A percentile compares a stretch with the other conserved stretches of the same genome.
Evolutionary conservation across 2,888 invertebrate genomes (phyloP).

Genomic region (Lasius fuliginosus): DNA sequence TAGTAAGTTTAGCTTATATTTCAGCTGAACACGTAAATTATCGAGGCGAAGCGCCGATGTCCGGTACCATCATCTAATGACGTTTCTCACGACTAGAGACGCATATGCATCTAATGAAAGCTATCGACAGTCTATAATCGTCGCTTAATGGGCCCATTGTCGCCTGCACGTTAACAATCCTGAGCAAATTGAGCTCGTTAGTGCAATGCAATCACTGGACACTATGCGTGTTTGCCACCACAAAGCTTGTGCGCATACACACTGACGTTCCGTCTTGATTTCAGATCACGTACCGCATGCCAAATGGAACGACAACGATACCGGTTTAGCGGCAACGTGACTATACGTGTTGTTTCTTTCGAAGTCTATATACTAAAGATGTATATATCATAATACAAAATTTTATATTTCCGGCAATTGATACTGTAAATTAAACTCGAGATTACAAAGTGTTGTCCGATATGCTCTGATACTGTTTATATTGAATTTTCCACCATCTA

Average conservation of each 20-base stretch:
- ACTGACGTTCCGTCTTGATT: constrained; percentile 21
- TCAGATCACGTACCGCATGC: constrained; percentile 35
- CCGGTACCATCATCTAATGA: constrained; percentile 56
- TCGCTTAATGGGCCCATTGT: constrained; percentile 57
- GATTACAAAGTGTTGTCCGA: not conserved
- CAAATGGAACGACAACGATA: constrained; percentile 52
- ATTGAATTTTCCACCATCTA: constrained; percentile 14
- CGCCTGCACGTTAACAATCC: constrained; percentile 60
- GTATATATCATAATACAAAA: not conserved
- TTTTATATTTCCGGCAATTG: not conserved
- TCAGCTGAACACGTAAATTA: constrained; percentile 33
- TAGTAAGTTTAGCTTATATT: not conserved
- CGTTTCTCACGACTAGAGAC: constrained; percentile 53
- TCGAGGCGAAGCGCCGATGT: not conserved
- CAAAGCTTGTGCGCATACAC: constrained; percentile 43
- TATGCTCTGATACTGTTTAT: not conserved
- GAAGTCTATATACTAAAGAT: not conserved
- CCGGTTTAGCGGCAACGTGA: constrained; percentile 50
- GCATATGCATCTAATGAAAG: constrained; percentile 65
- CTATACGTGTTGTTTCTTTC: constrained; percentile 41
- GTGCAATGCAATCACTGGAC: constrained; percentile 55
- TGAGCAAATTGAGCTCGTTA: constrained; percentile 65
- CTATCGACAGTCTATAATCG: constrained; percentile 64
- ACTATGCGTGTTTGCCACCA: constrained; percentile 57
- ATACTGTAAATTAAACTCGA: constrained; percentile 32